Evolutionary conservation across 1,140 invertebrate genomes (phyloP), one percentile per base, ranked within the genome.

Genomic region (Drosophila miranda): DNA sequence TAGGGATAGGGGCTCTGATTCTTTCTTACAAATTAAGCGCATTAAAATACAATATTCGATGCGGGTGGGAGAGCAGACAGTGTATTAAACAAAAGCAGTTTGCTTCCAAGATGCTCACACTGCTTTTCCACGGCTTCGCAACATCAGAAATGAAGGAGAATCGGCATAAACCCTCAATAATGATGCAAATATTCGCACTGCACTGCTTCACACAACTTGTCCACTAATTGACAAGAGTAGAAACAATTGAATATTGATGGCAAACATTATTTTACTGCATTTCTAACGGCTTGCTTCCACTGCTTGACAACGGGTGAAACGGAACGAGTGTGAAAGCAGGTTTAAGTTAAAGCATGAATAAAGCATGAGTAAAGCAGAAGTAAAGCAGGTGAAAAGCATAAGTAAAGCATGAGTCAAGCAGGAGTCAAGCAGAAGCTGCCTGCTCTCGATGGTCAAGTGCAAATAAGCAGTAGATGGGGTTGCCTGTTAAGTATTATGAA

Each of bases 1-100:
- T 1, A 30, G 61, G 61, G 49, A 57, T 38, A 43, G 21, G 21
- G 28, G 21, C 16, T 16, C 16, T 16, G 16, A 56, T 51, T 72
- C 72, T 76, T 86, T 86, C 77, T 86, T 86, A 55, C 59, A 86
- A 87, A 77, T 87, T 86, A 86, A 86, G 81, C 81, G 82, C 78
- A 87, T 86, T 86, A 81, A 64, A 86, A 78, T 81, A 52, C 16
- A 16, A 16, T 76, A 46, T 69, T 74, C 60, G 49, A 48, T 74
- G 26, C 19, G 19, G 28, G 19, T 26, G 52, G 19, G n/a, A 26
- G 2, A 11, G 28, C 28, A 30, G 6, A 4, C 1, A 19, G 6
- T 48, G 42, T 7, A 42, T 42, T 51, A 68, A 66, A 6, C 42
- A 23, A 34, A 48, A 68, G 16, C 30, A 34, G 30, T 34, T 34